Base-by-base conservation (phyloP, 2,113 vertebrate species). In the Progne subis region DNA sequence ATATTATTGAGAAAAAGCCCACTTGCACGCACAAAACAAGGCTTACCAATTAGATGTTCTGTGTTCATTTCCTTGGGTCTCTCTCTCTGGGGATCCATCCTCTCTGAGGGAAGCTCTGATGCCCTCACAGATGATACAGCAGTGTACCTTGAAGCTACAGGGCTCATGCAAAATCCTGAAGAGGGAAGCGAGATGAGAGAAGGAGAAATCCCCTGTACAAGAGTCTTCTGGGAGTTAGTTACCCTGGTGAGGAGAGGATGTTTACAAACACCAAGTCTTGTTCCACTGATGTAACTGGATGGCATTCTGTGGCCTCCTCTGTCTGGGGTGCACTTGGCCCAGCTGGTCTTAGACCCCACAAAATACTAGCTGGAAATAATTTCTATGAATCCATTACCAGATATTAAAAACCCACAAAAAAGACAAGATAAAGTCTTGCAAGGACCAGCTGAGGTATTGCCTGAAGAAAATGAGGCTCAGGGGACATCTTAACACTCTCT, bases 11-110 rank as follows among this genome's bases (percentile, higher is more conserved):
- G 47, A 50, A 46, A 86, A 56, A 47, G 5, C 4, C 1, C 28
- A 20, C 6, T 17, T 1, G 1, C 4, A 41, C 9, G n/a, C 7
- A 37, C 3, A 90, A 72, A 80, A 18, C 9, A 19, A 78, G 15
- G 20, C 98, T 98, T 97, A 99, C 99, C 98, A 91, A 99, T 98
- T 39, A 99, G 84, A 56, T 97, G 96, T 1, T 98, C 97, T 2
- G 80, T 96, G 81, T 97, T 98, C 43, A 39, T 92, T 60, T 97
- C 95, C 88, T 95, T 94, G 34, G 96, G 88, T 2, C 43, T 81
- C n/a, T 81, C 61, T 24, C 34, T 81, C 49, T 79, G 63, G 13
- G 80, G 59, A 93, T 96, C 97, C 97, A 98, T 97, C 81, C 32
- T 55, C 84, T 95, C 20, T 13, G 29, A 84, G 55, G 25, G 69